Conservation (phyloP, 2,113 vertebrate genomes). For the Lepisosteus osseus region DNA sequence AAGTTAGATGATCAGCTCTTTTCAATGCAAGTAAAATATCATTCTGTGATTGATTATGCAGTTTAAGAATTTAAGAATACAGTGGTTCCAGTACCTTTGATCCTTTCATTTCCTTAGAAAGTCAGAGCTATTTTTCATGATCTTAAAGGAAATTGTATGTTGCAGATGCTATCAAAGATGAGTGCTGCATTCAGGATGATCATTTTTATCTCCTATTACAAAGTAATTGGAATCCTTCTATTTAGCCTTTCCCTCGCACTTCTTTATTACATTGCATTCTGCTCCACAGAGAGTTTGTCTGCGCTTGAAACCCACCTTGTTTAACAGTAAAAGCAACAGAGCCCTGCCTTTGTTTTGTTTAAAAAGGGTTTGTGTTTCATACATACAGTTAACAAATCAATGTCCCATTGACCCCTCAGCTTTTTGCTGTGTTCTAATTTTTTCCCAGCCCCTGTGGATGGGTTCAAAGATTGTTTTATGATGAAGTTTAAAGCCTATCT, state of each 20-base stretch:
- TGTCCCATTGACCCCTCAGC: conserved; percentile 12
- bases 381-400: conserved; percentile 11
- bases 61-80: too few relatives aligned
- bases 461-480: conserved; percentile 12
- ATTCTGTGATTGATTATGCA: too few relatives aligned
- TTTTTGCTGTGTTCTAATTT: conserved; percentile 5
- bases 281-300: background rate
- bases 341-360: background rate
- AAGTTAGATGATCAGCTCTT: too few relatives aligned
- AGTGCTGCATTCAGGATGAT: background rate
- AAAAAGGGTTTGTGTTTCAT: conserved; percentile 14
- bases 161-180: background rate
- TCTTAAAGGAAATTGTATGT: background rate
- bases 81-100: background rate
- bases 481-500: background rate
- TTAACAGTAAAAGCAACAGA: background rate
- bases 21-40: too few relatives aligned
- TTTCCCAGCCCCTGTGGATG: background rate
- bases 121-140: background rate
- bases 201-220: conserved; percentile 2
- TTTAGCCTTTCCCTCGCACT: background rate
- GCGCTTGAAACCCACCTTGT: background rate
- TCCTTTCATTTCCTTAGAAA: background rate
- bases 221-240: background rate
- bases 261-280: conserved; percentile 3